Evolutionary conservation across 2,797 vertebrate genomes (phyloP).

Genomic region (Leptodactylus fallax): DNA sequence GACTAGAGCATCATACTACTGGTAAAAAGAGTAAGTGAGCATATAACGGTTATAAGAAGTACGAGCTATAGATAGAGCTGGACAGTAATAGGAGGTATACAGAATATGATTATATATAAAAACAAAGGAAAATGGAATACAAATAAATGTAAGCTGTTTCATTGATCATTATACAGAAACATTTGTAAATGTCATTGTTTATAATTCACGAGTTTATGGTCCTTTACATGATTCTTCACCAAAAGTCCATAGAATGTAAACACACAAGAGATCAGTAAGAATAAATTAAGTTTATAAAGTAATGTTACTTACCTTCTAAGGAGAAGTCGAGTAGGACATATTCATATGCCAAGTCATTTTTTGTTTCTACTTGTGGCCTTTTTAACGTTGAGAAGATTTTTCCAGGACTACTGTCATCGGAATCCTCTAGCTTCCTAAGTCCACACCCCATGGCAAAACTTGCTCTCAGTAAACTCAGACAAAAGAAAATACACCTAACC

Average conservation of each 20-base stretch:
- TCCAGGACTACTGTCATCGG: conserved; percentile 95
- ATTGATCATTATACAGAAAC: not conserved
- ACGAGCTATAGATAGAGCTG: not conserved
- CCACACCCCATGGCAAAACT: conserved; percentile 93
- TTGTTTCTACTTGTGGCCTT: conserved; percentile 95
- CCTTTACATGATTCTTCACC: not conserved
- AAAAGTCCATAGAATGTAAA: not conserved
- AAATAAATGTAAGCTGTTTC: not conserved
- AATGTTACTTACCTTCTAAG: conserved; percentile 85
- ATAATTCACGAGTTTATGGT: not conserved
- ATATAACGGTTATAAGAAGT: not conserved
- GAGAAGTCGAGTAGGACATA: conserved; percentile 95
- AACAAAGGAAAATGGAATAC: not conserved
- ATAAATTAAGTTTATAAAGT: too few relatives aligned
- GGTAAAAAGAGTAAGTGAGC: not conserved
- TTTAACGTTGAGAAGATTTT: conserved; percentile 98
- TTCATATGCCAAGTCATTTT: conserved; percentile 88
- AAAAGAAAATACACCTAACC: conserved; percentile 66
- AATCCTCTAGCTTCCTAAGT: conserved; percentile 92
- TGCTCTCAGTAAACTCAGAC: conserved; percentile 70
- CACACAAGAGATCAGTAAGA: not conserved
- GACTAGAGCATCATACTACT: not conserved
- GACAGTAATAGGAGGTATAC: not conserved
- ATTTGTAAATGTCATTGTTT: not conserved
- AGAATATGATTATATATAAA: not conserved